These are phyloP conservation scores for Ammodytes marinus DNA, from an alignment of 2,113 vertebrate genomes.

Conservation along the genomic window DNA sequence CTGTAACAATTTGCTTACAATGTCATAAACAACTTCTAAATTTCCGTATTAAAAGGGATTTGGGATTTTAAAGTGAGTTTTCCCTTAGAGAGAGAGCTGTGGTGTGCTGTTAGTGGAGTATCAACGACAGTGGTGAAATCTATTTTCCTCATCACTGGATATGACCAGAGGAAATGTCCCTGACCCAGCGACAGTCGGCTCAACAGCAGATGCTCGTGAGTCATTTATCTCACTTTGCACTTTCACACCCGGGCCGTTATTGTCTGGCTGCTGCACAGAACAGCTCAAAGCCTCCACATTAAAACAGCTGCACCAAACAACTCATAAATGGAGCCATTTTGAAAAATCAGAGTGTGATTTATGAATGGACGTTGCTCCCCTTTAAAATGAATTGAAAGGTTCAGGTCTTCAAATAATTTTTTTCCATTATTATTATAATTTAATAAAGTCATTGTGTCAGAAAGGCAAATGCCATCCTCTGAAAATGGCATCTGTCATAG, in stretches of 20 bases:
- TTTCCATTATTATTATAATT: neutral
- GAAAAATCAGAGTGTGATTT: constrained; percentile 59
- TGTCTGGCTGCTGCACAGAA: constrained; percentile 72
- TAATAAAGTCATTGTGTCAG: neutral
- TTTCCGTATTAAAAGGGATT: neutral
- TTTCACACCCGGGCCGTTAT: constrained; percentile 76
- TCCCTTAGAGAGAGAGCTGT: neutral
- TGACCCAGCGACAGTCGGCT: constrained; percentile 55
- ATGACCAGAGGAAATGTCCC: constrained; percentile 47
- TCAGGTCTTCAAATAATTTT: neutral
- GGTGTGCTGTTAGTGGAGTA: neutral
- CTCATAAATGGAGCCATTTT: constrained; percentile 67
- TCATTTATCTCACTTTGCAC: constrained; percentile 81
- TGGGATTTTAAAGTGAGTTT: neutral
- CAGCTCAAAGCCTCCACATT: constrained; percentile 62
- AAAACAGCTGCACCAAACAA: constrained; percentile 62
- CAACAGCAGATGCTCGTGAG: constrained; percentile 71
- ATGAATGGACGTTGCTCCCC: constrained; percentile 50
- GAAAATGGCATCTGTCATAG: neutral
- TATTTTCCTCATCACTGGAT: constrained; percentile 33
- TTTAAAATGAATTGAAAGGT: constrained; percentile 24
- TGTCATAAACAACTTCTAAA: neutral
- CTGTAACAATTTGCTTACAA: neutral
- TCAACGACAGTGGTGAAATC: neutral
- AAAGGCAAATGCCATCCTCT: neutral